Base-by-base conservation (phyloP, 2,888 invertebrate genomes). In the Asteroscopus sphinx region DNA sequence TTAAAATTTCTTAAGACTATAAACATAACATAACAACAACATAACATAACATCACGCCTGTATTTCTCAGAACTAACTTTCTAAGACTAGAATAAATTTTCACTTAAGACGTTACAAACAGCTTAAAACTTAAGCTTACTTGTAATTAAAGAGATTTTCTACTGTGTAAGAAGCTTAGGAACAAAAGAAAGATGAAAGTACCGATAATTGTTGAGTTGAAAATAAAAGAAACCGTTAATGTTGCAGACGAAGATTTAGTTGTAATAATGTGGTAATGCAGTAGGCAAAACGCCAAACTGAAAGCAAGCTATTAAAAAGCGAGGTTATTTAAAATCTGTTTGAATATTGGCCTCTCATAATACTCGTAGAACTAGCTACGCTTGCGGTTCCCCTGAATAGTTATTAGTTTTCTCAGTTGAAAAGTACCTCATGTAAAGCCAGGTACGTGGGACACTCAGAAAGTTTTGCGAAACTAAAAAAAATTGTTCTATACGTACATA, bases 271-370 rank as follows among this genome's bases (percentile, higher is more conserved):
- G 25, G 16, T 35, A 9, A 36, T 66, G n/a, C 13, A 12, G 11
- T 25, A 57, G 48, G 59, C 59, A 62, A 67, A 62, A 42, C 21
- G 59, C 67, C 47, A 67, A 48, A 33, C 25, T 21, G 30, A 58
- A 26, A 12, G 39, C 26, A 32, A 37, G 26, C 21, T 47, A 67
- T 60, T 42, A 40, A 63, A 60, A 51, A 28, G 68, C 68, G 45
- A 25, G 26, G 68, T 48, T 40, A 42, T 48, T 35, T 37, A 58
- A 58, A 62, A 62, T 41, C 42, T 41, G 61, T 67, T 62, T 67
- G 47, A 61, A 58, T 62, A 62, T 67, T 67, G 59, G 67, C 59
- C 62, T 44, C 28, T 41, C 37, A 42, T 42, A 21, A n/a, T n/a
- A n/a, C n/a, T n/a, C n/a, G n/a, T 21, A 21, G 21, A 21, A 21